phyloP scores from a whole-genome alignment of 2,888 invertebrate species.

The Acholoe squamosa region DNA sequence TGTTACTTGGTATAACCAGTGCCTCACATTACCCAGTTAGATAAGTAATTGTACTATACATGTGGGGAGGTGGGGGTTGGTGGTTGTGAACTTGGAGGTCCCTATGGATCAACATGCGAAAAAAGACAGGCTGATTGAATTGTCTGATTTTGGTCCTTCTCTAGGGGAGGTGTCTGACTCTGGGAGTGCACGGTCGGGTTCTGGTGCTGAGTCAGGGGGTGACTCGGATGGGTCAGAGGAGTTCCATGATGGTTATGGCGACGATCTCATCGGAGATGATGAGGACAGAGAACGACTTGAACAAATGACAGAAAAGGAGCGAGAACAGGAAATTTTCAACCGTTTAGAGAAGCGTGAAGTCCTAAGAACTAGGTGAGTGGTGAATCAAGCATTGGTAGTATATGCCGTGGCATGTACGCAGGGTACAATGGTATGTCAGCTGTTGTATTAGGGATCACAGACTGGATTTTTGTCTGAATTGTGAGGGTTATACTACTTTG shows the following conservation, averaged over 20 bases:
- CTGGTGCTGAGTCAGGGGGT: conserved; percentile 70
- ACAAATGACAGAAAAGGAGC: conserved; percentile 96
- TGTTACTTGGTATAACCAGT: no score
- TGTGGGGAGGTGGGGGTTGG: no score
- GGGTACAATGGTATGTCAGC: no score
- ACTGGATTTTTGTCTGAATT: no score
- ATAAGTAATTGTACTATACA: no score
- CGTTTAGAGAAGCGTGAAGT: conserved; percentile 96
- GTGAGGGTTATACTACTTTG: no score
- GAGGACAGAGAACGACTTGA: conserved; percentile 95
- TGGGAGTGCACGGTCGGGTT: conserved; percentile 72
- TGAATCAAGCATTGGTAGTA: no score
- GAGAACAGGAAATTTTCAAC: conserved; percentile 98
- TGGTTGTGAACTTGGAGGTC: no score
- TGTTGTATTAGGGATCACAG: no score
- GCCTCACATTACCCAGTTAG: no score
- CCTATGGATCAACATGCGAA: no score
- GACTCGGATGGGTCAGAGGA: conserved; percentile 86
- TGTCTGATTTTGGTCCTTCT: conserved; percentile 65
- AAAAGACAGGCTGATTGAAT: not conserved
- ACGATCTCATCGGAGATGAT: conserved; percentile 97
- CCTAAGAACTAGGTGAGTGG: conserved; percentile 92
- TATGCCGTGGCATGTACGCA: no score
- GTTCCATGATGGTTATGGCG: conserved; percentile 98
- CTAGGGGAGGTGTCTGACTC: conserved; percentile 91